phyloP scores from a whole-genome alignment of 1,140 invertebrate species.

The Pseudomyrmex concolor region DNA sequence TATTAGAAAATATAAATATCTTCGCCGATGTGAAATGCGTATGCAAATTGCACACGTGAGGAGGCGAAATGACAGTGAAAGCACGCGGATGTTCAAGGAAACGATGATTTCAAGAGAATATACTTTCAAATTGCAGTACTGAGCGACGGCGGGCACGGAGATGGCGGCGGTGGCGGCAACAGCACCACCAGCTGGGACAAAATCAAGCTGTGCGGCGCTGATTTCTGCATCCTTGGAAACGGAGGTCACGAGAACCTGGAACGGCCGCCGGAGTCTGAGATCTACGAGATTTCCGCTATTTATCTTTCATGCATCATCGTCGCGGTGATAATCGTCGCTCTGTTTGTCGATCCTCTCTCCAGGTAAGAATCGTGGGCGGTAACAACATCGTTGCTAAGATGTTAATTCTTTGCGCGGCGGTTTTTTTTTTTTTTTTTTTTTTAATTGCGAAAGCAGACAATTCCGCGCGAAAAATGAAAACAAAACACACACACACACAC shows the following conservation, averaged over 20 bases:
- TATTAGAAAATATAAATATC: not conserved
- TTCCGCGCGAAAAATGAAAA: constrained; percentile 26
- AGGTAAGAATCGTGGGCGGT: constrained; percentile 85
- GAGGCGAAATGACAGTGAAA: constrained; percentile 25
- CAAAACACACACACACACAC: not conserved
- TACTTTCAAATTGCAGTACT: constrained; percentile 87
- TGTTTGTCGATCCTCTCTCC: constrained; percentile 95
- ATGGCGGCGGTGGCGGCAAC: constrained; percentile 83
- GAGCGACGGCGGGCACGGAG: constrained; percentile 87
- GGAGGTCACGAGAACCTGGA: constrained; percentile 89
- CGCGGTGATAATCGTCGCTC: constrained; percentile 93
- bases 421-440: constrained; percentile 11
- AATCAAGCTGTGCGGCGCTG: constrained; percentile 91
- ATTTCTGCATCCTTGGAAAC: constrained; percentile 91
- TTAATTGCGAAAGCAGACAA: constrained; percentile 49
- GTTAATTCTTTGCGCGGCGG: constrained; percentile 3
- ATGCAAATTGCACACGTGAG: not conserved
- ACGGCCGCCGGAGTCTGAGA: constrained; percentile 92
- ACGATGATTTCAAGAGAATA: not conserved
- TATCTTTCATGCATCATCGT: constrained; percentile 94
- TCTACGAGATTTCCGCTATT: constrained; percentile 94
- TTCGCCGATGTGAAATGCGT: not conserved
- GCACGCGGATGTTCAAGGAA: not conserved
- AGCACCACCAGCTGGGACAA: constrained; percentile 84
- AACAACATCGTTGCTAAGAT: not conserved